Conservation (phyloP, 2,113 vertebrate genomes). For the Percopsis transmontana region DNA sequence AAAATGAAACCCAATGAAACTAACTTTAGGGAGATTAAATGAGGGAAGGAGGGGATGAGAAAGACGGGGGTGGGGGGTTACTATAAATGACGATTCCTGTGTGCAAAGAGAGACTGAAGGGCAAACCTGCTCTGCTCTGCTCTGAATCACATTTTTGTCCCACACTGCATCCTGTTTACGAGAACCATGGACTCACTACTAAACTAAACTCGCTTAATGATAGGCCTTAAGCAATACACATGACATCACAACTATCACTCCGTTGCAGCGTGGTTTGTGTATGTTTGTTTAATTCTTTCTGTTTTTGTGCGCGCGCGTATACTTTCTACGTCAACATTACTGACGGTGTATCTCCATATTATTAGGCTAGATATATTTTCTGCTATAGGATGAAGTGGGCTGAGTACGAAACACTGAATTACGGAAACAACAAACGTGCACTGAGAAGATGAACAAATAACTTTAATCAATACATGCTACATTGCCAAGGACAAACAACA, state of each 20-base stretch:
- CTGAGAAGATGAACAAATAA: too few relatives aligned
- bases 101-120: slow-evolving; percentile 26
- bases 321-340: neutral
- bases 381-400: too few relatives aligned
- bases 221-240: neutral
- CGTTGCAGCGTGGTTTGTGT: neutral
- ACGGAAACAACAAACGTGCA: too few relatives aligned
- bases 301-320: slow-evolving; percentile 7
- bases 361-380: slow-evolving; percentile 14
- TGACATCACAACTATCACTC: slow-evolving; percentile 14
- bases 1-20: slow-evolving; percentile 55
- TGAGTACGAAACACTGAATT: too few relatives aligned
- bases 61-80: slow-evolving; percentile 32
- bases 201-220: slow-evolving; percentile 1
- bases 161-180: slow-evolving; percentile 23
- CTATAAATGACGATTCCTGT: slow-evolving; percentile 47
- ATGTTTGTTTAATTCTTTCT: slow-evolving; percentile 15
- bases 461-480: too few relatives aligned
- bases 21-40: slow-evolving; percentile 34
- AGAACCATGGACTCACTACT: slow-evolving; percentile 35
- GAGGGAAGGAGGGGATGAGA: slow-evolving; percentile 29
- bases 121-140: slow-evolving; percentile 3
- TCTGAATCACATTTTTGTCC: slow-evolving; percentile 24
- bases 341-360: neutral
- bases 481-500: too few relatives aligned